phyloP scores from a whole-genome alignment of 2,888 invertebrate species.

The Epistrophella euchroma region DNA sequence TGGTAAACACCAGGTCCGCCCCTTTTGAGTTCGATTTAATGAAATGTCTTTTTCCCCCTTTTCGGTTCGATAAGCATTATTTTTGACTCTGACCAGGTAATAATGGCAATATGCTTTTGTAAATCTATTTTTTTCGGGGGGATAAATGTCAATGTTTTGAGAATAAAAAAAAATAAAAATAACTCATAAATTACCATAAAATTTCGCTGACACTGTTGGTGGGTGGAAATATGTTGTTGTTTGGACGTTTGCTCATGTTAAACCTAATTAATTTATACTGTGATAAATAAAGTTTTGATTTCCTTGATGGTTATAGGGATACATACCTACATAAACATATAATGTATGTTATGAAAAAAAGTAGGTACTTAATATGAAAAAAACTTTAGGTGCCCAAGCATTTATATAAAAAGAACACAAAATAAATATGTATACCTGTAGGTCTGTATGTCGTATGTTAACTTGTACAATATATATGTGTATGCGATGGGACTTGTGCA shows the following conservation, averaged over 20 bases:
- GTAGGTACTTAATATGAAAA: neutral
- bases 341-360: too few relatives aligned
- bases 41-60: constrained; percentile 69
- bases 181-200: constrained; percentile 56
- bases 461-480: neutral
- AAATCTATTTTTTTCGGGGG: constrained; percentile 46
- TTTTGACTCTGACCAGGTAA: constrained; percentile 67
- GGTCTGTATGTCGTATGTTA: too few relatives aligned
- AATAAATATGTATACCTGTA: neutral
- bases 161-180: constrained; percentile 30
- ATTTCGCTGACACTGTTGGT: constrained; percentile 56
- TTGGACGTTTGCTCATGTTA: constrained; percentile 57
- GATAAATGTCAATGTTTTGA: constrained; percentile 64
- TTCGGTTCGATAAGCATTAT: constrained; percentile 65
- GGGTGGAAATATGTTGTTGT: constrained; percentile 68
- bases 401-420: neutral
- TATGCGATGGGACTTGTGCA: neutral
- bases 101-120: constrained; percentile 53
- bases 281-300: constrained; percentile 35
- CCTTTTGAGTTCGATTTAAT: constrained; percentile 73
- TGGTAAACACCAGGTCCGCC: constrained; percentile 65
- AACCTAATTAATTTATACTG: constrained; percentile 57
- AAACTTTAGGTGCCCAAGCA: neutral
- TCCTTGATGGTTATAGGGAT: neutral
- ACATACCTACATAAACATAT: too few relatives aligned